A percentile compares a stretch with the other conserved stretches of the same genome.
phyloP scores from a whole-genome alignment of 2,113 vertebrate genomes.

The Limanda limanda region DNA sequence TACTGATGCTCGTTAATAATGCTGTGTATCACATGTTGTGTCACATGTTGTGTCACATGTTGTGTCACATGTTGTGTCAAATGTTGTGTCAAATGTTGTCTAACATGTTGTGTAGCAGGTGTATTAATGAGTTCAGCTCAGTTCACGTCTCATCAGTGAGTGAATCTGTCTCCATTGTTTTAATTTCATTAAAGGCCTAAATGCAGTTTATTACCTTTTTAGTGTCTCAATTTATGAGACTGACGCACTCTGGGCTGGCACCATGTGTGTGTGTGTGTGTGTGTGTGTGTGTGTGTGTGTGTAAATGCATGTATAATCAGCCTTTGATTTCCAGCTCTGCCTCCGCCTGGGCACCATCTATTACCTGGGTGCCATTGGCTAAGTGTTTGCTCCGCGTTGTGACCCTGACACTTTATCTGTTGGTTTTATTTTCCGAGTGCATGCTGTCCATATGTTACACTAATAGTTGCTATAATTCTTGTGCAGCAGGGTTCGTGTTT shows the following conservation, averaged over 20 bases:
- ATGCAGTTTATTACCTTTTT: constrained; percentile 75
- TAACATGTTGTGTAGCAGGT: neutral
- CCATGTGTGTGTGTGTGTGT: neutral
- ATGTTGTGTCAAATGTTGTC: too few species aligned
- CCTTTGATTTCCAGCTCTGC: constrained; percentile 73
- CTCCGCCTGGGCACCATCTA: constrained; percentile 82
- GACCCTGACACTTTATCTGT: constrained; percentile 95
- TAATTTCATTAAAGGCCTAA: constrained; percentile 75
- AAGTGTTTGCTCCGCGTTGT: constrained; percentile 91
- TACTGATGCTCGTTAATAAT: too few species aligned
- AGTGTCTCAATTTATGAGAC: constrained; percentile 67
- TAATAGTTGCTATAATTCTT: constrained; percentile 98
- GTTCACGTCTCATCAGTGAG: neutral
- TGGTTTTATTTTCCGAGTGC: constrained; percentile 96
- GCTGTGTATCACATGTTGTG: neutral
- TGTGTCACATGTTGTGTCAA: too few species aligned
- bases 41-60: too few species aligned
- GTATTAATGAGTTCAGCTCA: neutral
- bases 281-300: neutral
- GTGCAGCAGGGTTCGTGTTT: constrained; percentile 92
- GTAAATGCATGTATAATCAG: constrained; percentile 74
- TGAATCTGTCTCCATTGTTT: constrained; percentile 52
- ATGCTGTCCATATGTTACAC: constrained; percentile 93
- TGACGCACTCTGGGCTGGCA: constrained; percentile 38
- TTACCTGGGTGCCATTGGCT: constrained; percentile 89